Base-by-base conservation (phyloP, 2,113 vertebrate species). In the Probosciger aterrimus region DNA sequence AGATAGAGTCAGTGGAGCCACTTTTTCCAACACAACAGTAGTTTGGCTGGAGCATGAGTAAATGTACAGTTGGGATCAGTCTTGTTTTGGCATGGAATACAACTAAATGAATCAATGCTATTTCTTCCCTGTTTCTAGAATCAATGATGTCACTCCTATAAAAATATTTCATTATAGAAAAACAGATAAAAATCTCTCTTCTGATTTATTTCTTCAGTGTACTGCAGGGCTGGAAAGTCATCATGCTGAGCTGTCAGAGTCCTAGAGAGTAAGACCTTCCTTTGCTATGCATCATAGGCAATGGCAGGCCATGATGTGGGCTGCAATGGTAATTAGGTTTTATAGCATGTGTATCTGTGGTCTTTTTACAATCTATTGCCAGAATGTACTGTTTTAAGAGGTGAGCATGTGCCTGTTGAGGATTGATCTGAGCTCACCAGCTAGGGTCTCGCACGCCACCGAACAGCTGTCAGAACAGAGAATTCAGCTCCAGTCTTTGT, bases 301-400 rank as follows among this genome's bases (percentile, higher is more conserved):
- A 52, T 13, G 47, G 82, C 71, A 76, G 55, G 52, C 68, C 35
- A 18, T 68, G 78, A 59, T 35, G 47, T 5, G 3, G 80, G 43
- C 77, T 87, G 86, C 7, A 11, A 28, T 27, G 7, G 80, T 76
- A 82, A 82, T 90, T 86, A 75, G 37, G 33, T 76, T 95, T 93
- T 76, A 85, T 19, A 79, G 70, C 74, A 69, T 37, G 70, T 69
- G 25, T 84, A 73, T 94, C 81, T 93, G 59, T 92, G 62, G 50
- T 55, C 74, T 87, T 84, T 92, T 92, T 91, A 86, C 95, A 82
- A 50, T 64, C 91, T 74, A 27, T 63, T 92, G 77, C 92, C 81
- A 93, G 91, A 92, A 81, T 25, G 85, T 90, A 83, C 93, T 95
- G 92, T 96, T 96, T 96, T 94, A 95, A 93, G 96, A 94, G 82